Conservation (phyloP, 2,888 invertebrate genomes). For the Dermolepida albohirtum region DNA sequence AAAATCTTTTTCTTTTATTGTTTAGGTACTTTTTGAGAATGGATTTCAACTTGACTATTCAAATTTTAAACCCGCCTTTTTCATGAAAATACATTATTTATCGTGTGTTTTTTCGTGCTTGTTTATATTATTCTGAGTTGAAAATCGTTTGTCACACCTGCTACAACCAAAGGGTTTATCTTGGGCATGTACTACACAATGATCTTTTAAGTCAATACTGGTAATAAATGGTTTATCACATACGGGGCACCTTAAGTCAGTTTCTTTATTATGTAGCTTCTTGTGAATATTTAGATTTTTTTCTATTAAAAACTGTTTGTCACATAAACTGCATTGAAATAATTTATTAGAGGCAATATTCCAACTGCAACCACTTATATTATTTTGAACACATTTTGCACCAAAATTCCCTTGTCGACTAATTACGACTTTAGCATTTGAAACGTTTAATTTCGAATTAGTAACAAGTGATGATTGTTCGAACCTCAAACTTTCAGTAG, state of each 20-base stretch:
- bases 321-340: conserved; percentile 38
- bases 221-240: conserved; percentile 59
- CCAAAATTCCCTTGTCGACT: too few species aligned
- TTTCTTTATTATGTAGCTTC: conserved; percentile 61
- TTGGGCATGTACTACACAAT: conserved; percentile 53
- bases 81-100: too few species aligned
- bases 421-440: too few species aligned
- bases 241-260: conserved; percentile 54
- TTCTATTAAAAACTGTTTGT: conserved; percentile 62
- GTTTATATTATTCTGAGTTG: conserved; percentile 55
- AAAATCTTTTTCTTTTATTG: too few species aligned
- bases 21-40: too few species aligned
- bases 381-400: too few species aligned
- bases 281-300: conserved; percentile 63
- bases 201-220: conserved; percentile 56
- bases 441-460: too few species aligned
- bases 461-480: too few species aligned
- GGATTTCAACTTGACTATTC: too few species aligned
- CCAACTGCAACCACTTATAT: too few species aligned
- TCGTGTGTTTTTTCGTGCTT: conserved; percentile 55
- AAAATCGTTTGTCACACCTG: conserved; percentile 56
- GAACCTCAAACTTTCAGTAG: too few species aligned
- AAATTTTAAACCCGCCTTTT: too few species aligned
- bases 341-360: not conserved
- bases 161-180: conserved; percentile 56